Conservation (phyloP, 1,140 invertebrate species). For the Drepana arcuata region DNA sequence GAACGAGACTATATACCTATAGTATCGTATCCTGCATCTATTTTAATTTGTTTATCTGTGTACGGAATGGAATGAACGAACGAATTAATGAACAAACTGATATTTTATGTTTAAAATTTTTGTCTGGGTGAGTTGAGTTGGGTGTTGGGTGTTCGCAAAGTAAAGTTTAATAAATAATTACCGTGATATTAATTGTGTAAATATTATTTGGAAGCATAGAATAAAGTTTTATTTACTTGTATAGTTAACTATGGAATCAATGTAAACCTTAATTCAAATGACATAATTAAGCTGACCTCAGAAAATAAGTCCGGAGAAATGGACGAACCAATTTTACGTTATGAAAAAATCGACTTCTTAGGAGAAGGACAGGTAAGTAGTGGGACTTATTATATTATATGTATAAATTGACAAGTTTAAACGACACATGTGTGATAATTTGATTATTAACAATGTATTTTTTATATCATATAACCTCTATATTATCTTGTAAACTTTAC, state of each 20-base stretch:
- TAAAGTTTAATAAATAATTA: not conserved
- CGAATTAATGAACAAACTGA: too few species aligned
- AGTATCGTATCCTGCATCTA: too few species aligned
- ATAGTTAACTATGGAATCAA: not conserved
- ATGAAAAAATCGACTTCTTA: constrained; percentile 89
- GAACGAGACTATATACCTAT: too few species aligned
- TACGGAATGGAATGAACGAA: too few species aligned
- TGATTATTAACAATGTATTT: too few species aligned
- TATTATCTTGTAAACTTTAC: constrained; percentile 7
- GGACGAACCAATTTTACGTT: constrained; percentile 80
- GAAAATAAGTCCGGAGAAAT: too few species aligned
- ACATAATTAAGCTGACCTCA: not conserved
- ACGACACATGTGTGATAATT: too few species aligned
- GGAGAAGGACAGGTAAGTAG: constrained; percentile 85
- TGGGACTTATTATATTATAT: too few species aligned
- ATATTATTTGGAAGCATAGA: not conserved
- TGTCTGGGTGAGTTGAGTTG: not conserved
- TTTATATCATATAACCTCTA: constrained; percentile 9
- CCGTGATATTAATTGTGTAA: not conserved
- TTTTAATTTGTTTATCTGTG: too few species aligned
- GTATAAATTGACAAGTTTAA: too few species aligned
- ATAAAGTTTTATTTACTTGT: not conserved
- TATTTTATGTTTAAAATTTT: too few species aligned
- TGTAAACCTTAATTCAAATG: constrained; percentile 1
- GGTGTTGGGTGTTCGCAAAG: not conserved